Percentiles rank a stretch among this genome's conserved stretches.
phyloP scores from a whole-genome alignment of 2,888 invertebrate species.

The Cephonodes hylas region DNA sequence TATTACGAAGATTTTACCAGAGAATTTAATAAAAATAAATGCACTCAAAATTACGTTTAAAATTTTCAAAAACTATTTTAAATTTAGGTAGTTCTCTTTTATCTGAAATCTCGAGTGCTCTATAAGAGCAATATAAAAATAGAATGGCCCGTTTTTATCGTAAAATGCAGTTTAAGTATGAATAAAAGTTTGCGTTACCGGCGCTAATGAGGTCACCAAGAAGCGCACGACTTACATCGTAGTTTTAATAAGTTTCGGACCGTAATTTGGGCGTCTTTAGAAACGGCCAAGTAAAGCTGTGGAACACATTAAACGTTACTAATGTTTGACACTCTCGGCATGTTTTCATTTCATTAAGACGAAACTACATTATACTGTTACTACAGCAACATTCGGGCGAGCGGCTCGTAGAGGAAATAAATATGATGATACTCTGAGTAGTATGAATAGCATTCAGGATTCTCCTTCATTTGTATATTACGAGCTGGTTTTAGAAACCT shows the following conservation, averaged over 20 bases:
- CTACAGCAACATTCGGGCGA: too few species aligned
- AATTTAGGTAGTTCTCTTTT: neutral
- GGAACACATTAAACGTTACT: neutral
- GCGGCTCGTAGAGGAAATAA: too few species aligned
- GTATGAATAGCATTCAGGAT: too few species aligned
- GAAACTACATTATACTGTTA: too few species aligned
- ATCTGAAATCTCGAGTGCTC: neutral
- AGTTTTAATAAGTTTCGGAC: conserved; percentile 1
- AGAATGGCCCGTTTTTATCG: neutral
- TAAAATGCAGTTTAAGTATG: neutral
- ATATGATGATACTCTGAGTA: too few species aligned
- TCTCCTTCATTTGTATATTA: too few species aligned
- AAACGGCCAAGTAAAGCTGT: neutral
- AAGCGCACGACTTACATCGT: neutral
- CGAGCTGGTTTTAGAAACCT: too few species aligned
- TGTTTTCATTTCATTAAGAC: too few species aligned
- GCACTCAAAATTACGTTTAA: neutral
- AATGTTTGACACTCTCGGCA: too few species aligned
- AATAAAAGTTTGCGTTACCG: neutral
- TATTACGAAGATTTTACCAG: too few species aligned
- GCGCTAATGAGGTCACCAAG: neutral
- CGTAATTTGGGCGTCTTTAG: neutral
- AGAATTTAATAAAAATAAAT: neutral
- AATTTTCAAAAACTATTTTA: neutral
- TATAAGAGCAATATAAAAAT: neutral